These are phyloP conservation scores for Babylonia areolata DNA, from an alignment of 1,140 invertebrate species.

Conservation along the genomic window DNA sequence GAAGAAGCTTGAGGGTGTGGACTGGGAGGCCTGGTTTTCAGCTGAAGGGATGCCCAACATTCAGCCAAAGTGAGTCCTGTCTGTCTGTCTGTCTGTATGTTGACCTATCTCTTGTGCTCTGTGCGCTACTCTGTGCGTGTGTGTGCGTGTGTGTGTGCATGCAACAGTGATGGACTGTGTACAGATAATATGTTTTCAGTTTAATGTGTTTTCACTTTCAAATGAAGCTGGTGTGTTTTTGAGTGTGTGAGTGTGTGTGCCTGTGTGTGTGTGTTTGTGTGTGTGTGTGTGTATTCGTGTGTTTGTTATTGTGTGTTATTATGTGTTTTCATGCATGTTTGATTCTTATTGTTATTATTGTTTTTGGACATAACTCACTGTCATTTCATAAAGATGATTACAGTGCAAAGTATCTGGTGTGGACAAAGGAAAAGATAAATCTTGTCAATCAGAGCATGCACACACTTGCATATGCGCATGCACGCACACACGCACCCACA, in stretches of 20 bases:
- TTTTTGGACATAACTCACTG: no score
- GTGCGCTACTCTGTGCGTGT: background rate
- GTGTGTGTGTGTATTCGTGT: background rate
- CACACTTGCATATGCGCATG: no score
- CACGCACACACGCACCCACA: no score
- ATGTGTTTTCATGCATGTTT: background rate
- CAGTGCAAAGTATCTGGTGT: no score
- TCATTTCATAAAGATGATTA: no score
- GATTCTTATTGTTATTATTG: background rate
- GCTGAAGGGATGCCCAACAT: constrained; percentile 90
- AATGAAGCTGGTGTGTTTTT: background rate
- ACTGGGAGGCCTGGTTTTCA: constrained; percentile 92
- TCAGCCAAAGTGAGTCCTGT: constrained; percentile 84
- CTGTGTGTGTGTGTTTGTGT: background rate
- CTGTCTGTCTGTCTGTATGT: background rate
- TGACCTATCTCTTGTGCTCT: background rate
- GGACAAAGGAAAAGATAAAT: no score
- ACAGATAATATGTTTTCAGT: no score
- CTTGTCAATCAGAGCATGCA: no score
- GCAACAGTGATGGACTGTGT: background rate
- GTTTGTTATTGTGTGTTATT: background rate
- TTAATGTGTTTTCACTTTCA: no score
- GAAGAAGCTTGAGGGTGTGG: constrained; percentile 78
- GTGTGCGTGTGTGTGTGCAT: background rate
- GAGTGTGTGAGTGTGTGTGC: background rate